Evolutionary conservation across 1,140 invertebrate species (phyloP), one percentile per base, ranked within the genome.

Genomic region (Probaryconus sp.): DNA sequence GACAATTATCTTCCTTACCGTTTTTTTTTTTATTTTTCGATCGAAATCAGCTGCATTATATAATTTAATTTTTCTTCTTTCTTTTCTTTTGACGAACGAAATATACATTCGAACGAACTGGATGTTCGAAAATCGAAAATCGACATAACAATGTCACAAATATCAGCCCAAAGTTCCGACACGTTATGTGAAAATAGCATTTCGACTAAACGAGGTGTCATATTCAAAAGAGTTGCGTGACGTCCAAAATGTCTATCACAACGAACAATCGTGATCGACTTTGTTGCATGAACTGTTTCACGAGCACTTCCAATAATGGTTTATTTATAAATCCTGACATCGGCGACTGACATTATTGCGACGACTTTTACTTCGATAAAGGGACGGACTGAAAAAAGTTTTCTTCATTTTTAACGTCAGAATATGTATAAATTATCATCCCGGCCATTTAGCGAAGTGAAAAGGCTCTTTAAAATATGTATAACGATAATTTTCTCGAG

Each of bases 141-240:
- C 56, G 60, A 21, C 33, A 35, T 58, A 55, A 69, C 61, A 71
- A 70, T 70, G 76, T 64, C 56, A 68, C 53, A 60, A 61, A 65
- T 56, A 35, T 51, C 24, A 48, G 43, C 24, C 42, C 47, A 13
- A 33, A 37, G 30, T 51, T 42, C 28, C 56, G 51, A 56, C 51
- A 56, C 71, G 64, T 60, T 73, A 76, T 61, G 37, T 73, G 71
- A 48, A 69, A 76, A 47, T 77, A 70, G 63, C 67, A 58, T 81
- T 83, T 85, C 82, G 77, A 81, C 79, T 80, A 84, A 85, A 86
- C 83, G 81, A 80, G 76, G 83, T 83, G 83, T 79, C 83, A 82
- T 79, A 76, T 81, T 79, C 77, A 74, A 80, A 71, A 79, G 64
- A 74, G 60, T 79, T 75, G 78, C 75, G 77, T 79, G 76, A 77